Percentiles rank a stretch among this genome's conserved stretches.
Conservation (phyloP, 1,140 invertebrate species). For the Cydia splendana region DNA sequence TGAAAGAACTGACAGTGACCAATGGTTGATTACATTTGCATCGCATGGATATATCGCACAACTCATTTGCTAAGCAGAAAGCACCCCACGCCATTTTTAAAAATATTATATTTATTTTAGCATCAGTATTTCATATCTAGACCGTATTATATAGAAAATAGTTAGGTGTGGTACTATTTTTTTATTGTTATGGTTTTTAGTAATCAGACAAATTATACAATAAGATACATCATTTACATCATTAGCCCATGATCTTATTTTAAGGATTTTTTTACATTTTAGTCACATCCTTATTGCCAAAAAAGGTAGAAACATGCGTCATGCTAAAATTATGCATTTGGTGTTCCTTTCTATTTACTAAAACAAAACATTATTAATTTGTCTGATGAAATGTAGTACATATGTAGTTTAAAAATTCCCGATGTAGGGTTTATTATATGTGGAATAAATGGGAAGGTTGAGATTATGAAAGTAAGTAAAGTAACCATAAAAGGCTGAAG, state of each 20-base stretch:
- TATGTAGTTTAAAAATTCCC: neutral
- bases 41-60: neutral
- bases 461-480: conserved; percentile 1
- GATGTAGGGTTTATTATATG: neutral
- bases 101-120: neutral
- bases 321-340: too few species aligned
- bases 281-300: too few species aligned
- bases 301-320: too few species aligned
- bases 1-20: too few species aligned
- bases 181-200: neutral
- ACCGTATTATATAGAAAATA: neutral
- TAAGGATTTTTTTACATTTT: too few species aligned
- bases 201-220: neutral
- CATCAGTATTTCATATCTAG: conserved; percentile 8
- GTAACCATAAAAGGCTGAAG: conserved; percentile 40
- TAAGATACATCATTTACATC: neutral
- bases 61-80: neutral
- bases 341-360: too few species aligned
- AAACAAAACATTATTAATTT: neutral
- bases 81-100: neutral
- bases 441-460: neutral
- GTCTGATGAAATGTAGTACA: neutral
- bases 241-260: too few species aligned
- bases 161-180: neutral
- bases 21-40: neutral